Conservation (phyloP, 1,140 invertebrate species). For the Periplaneta americana region DNA sequence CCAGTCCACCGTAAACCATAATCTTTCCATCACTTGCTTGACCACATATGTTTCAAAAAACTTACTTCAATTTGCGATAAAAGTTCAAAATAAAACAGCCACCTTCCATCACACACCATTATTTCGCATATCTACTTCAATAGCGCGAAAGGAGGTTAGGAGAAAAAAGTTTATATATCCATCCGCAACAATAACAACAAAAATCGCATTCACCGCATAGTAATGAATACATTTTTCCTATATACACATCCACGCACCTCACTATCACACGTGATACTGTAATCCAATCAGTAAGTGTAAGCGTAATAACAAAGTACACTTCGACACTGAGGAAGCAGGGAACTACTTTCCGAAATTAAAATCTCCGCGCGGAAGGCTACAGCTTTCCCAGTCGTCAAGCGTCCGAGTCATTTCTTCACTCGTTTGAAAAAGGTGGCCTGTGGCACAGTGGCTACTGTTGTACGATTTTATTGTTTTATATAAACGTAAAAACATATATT, state of each 20-base stretch:
- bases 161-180: conserved; percentile 49
- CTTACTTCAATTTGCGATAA: conserved; percentile 14
- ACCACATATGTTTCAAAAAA: conserved; percentile 16
- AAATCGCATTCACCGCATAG: conserved; percentile 2
- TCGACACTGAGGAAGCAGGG: conserved; percentile 14
- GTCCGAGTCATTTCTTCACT: conserved; percentile 20
- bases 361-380: conserved; percentile 20
- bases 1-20: conserved; percentile 32
- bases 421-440: conserved; percentile 5
- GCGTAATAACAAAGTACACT: conserved; percentile 18
- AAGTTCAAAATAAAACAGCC: conserved; percentile 19
- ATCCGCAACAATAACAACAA: conserved; percentile 23
- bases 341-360: conserved; percentile 25
- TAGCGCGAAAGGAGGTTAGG: conserved; percentile 62
- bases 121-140: conserved; percentile 58
- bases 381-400: conserved; percentile 13
- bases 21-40: conserved; percentile 29
- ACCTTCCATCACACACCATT: conserved; percentile 45
- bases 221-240: conserved; percentile 9
- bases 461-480: background rate
- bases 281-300: conserved; percentile 8
- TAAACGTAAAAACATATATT: background rate
- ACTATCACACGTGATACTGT: conserved; percentile 14
- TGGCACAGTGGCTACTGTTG: background rate
- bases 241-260: conserved; percentile 7